phyloP scores from a whole-genome alignment of 2,888 invertebrate genomes.

The Cataglyphis altisquamis region DNA sequence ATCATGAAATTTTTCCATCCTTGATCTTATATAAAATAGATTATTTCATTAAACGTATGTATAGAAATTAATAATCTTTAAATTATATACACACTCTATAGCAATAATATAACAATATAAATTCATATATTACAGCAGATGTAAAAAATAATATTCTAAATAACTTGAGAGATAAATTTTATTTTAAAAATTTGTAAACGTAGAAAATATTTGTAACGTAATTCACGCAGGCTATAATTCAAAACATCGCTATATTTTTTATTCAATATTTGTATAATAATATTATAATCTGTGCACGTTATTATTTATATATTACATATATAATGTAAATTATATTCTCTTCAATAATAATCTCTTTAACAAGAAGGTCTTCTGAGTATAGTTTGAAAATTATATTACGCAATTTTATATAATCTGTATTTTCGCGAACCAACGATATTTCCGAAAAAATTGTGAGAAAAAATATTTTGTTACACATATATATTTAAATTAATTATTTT shows the following conservation, averaged over 20 bases:
- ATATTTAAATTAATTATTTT: not conserved
- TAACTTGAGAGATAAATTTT: not conserved
- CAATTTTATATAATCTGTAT: not conserved
- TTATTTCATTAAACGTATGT: not conserved
- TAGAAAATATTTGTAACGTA: not conserved
- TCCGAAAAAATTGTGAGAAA: not conserved
- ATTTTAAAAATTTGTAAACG: not conserved
- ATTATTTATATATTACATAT: not conserved
- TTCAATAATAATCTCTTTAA: not conserved
- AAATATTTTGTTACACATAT: not conserved
- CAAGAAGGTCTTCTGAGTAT: not conserved
- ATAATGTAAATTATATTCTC: not conserved
- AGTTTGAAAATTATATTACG: not conserved
- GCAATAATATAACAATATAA: not conserved
- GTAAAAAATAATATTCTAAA: not conserved
- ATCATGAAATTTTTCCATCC: not conserved
- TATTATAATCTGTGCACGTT: not conserved
- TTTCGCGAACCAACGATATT: not conserved
- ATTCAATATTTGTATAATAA: not conserved
- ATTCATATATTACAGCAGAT: conserved; percentile 4
- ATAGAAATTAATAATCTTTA: not conserved
- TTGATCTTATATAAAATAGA: conserved; percentile 5
- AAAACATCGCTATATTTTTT: not conserved
- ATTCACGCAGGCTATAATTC: not conserved
- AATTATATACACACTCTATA: not conserved